Evolutionary conservation across 2,113 vertebrate species (phyloP), one percentile per base, ranked within the genome.

Genomic region (Pristiophorus japonicus): DNA sequence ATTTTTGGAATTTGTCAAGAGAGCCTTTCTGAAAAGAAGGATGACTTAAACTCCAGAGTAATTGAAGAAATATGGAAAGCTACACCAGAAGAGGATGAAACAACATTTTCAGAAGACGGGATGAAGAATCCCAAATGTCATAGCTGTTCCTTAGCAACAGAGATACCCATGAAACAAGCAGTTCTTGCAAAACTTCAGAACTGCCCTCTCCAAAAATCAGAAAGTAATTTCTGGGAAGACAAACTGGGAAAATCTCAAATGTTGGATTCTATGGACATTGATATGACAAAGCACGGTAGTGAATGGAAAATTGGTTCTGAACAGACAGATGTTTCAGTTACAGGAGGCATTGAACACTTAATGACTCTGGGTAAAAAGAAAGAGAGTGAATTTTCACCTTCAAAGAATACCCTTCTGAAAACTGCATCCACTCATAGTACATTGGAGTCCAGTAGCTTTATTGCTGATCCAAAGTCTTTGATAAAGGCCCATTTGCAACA

Each of bases 31-130:
- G 93, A 94, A 73, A 94, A 94, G 12, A 94, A 67, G 42, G 93
- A 94, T 45, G 63, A 94, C 27, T 94, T 94, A 94, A 94, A 51
- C 8, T 59, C 93, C 42, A 94, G 93, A 70, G 42, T 70, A 51
- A 94, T 94, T 51, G 93, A 94, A 73, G 63, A 94, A 30, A 94
- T 94, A 51, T 94, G 93, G 93, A 94, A 94, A 94, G 93, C 66
- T 14, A 51, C 93, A 47, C 93, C 93, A 67, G 63, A 67, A 38
- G 92, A 94, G 63, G 63, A 94, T 67, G 66, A 94, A 94, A 59
- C 62, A 47, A 22, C 93, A 34, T 70, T 70, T 67, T 70, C 65
- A 51, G 45, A 94, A 70, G 63, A 70, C 51, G 63, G 22, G 5
- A 94, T 70, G 30, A 90, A 90, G 22, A 59, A 30, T 27, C 3